Conservation (phyloP, 2,888 invertebrate species). For the Troides aeacus region DNA sequence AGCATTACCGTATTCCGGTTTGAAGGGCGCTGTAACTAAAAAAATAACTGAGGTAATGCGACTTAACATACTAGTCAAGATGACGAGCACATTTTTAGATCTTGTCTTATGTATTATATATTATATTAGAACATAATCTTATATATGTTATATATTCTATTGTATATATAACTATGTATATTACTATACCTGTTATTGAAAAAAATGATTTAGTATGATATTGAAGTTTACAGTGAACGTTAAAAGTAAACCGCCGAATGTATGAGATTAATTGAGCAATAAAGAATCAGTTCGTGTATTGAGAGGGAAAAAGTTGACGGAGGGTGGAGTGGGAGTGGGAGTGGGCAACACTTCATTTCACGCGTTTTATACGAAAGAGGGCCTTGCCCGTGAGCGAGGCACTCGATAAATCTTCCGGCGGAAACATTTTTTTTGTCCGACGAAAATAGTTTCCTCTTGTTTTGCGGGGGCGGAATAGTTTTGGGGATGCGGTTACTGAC, state of each 20-base stretch:
- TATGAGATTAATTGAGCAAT: slow-evolving; percentile 70
- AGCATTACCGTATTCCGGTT: too few species aligned
- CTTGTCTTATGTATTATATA: too few species aligned
- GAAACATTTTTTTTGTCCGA: slow-evolving; percentile 75
- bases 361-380: slow-evolving; percentile 69
- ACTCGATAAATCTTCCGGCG: slow-evolving; percentile 71
- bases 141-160: too few species aligned
- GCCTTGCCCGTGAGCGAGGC: slow-evolving; percentile 55
- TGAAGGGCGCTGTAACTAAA: too few species aligned
- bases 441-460: slow-evolving; percentile 77
- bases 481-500: slow-evolving; percentile 39
- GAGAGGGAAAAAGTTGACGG: slow-evolving; percentile 42
- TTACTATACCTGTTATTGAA: too few species aligned
- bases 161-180: too few species aligned
- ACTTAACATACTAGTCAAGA: too few species aligned
- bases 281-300: slow-evolving; percentile 59
- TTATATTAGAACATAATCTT: too few species aligned
- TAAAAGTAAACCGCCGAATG: slow-evolving; percentile 24
- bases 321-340: neutral
- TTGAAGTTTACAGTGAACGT: slow-evolving; percentile 4
- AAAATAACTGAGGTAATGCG: too few species aligned
- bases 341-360: slow-evolving; percentile 75
- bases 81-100: too few species aligned
- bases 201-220: too few species aligned
- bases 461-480: slow-evolving; percentile 51